Conservation (phyloP, 2,888 invertebrate genomes). For the Hoplodrina ambigua region DNA sequence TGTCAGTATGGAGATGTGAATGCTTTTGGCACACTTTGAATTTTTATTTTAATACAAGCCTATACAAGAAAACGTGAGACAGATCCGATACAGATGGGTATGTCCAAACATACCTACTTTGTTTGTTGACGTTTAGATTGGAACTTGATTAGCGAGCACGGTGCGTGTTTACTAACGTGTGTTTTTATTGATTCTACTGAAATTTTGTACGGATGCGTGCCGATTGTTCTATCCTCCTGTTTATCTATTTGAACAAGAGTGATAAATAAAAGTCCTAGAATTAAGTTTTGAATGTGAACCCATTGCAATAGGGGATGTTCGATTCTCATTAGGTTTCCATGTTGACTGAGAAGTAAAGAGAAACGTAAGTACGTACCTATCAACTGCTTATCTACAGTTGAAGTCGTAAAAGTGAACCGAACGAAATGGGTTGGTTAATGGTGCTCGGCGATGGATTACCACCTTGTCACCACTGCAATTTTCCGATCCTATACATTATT, state of each 20-base stretch:
- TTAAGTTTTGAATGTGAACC: not conserved
- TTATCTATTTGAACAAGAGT: not conserved
- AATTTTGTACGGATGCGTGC: slow-evolving; percentile 3
- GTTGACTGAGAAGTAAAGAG: slow-evolving; percentile 33
- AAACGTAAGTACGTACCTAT: slow-evolving; percentile 40
- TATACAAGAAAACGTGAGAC: slow-evolving; percentile 5
- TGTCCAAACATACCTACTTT: slow-evolving; percentile 35
- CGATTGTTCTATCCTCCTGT: not conserved
- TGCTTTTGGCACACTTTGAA: slow-evolving; percentile 17
- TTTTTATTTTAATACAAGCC: slow-evolving; percentile 23
- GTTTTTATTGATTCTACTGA: slow-evolving; percentile 35
- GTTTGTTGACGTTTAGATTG: slow-evolving; percentile 48
- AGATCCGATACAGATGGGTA: slow-evolving; percentile 11
- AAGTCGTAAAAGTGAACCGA: slow-evolving; percentile 59
- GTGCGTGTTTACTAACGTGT: slow-evolving; percentile 40
- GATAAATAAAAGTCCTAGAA: not conserved
- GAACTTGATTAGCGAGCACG: slow-evolving; percentile 50
- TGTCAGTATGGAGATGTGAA: slow-evolving; percentile 34
- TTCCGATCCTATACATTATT: slow-evolving; percentile 58
- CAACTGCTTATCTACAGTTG: slow-evolving; percentile 59
- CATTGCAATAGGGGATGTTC: not conserved
- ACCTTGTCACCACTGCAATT: slow-evolving; percentile 59
- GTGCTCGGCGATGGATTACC: slow-evolving; percentile 54
- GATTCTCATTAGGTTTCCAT: slow-evolving; percentile 31
- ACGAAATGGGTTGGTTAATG: slow-evolving; percentile 63